Percentiles rank a stretch among this genome's conserved stretches.
These are phyloP conservation scores for Taenaris catops DNA, from an alignment of 2,888 invertebrate genomes.

Conservation along the genomic window DNA sequence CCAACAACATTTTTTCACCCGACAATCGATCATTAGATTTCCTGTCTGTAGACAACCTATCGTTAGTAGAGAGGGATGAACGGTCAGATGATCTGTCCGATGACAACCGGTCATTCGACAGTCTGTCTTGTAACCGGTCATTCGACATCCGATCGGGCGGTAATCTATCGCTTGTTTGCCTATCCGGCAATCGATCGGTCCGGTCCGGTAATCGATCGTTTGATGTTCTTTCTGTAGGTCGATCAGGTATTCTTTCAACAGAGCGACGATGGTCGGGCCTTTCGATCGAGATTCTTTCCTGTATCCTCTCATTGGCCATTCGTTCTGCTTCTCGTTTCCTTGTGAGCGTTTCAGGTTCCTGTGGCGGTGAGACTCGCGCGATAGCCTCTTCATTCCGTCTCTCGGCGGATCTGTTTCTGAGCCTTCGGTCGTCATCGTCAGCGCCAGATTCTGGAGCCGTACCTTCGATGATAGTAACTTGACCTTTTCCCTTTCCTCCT, in stretches of 20 bases:
- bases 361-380: slow-evolving; percentile 55
- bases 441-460: slow-evolving; percentile 56
- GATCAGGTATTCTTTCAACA: slow-evolving; percentile 38
- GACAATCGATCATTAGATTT: slow-evolving; percentile 27
- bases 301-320: slow-evolving; percentile 37
- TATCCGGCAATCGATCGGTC: slow-evolving; percentile 27
- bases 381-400: slow-evolving; percentile 55
- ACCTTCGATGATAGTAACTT: slow-evolving; percentile 85
- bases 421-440: slow-evolving; percentile 64
- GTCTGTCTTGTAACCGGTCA: slow-evolving; percentile 25
- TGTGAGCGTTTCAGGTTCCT: slow-evolving; percentile 38
- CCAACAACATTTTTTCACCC: slow-evolving; percentile 26
- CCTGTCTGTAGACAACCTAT: slow-evolving; percentile 22
- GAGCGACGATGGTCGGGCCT: slow-evolving; percentile 41
- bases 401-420: slow-evolving; percentile 50
- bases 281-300: slow-evolving; percentile 36
- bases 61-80: slow-evolving; percentile 27
- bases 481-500: slow-evolving; percentile 85
- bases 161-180: slow-evolving; percentile 26
- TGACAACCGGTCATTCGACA: slow-evolving; percentile 27
- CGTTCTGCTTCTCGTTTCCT: slow-evolving; percentile 37
- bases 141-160: slow-evolving; percentile 30
- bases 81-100: slow-evolving; percentile 33
- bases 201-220: slow-evolving; percentile 23
- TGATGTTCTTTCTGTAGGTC: slow-evolving; percentile 32